Evolutionary conservation across 2,888 invertebrate species (phyloP), one percentile per base, ranked within the genome.

Genomic region (Antitype chi): DNA sequence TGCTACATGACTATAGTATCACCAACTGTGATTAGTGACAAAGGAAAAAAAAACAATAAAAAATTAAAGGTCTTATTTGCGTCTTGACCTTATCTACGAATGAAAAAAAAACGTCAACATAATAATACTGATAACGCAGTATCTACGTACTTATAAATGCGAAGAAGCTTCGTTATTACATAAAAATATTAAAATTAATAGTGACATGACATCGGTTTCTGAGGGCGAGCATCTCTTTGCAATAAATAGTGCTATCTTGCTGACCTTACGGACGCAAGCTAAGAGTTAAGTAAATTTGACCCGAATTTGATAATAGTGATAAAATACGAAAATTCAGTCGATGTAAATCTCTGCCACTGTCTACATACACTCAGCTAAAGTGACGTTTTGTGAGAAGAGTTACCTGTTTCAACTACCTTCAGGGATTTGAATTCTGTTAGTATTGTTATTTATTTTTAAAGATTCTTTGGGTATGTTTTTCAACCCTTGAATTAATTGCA

Each of bases 201-300:
- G 32, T 60, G 17, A 23, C 7, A 68, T 60, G 17, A 23, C 7
- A 68, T 74, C 38, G 62, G 47, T 71, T 71, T 66, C 25, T 28
- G 43, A 68, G 52, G 64, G 47, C 60, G 49, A 69, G 32, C 23
- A 73, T 79, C 20, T 59, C 25, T 80, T 73, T 52, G 74, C 62
- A 82, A 77, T 79, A 71, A 60, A 78, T 69, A 69, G 63, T 78
- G 76, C 80, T 92, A 91, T 90, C 90, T 60, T 13, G 60, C 53
- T 91, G 89, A 92, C 93, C 91, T 89, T 86, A 81, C 38, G 79
- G 81, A 84, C 87, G 73, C 82, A 86, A 88, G 86, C 80, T 84
- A 86, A 87, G 70, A 88, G 87, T 89, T 89, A 89, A 86, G 88
- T 91, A 88, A 89, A 90, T 86, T 74, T 90, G 89, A 84, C 88